Evolutionary conservation across 1,140 invertebrate genomes (phyloP).

Genomic region (Ceratosolen solmsi): DNA sequence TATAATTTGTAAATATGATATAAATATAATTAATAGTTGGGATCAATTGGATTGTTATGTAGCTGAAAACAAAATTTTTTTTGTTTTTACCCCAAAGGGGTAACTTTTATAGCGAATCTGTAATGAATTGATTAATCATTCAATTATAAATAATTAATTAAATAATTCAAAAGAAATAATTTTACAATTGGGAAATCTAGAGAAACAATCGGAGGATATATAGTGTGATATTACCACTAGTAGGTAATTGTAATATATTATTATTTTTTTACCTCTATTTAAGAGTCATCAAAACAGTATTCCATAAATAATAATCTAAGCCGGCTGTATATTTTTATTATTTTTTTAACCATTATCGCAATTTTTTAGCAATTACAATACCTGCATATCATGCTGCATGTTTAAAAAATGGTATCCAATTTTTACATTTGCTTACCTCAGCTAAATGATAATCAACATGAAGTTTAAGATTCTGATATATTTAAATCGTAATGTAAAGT

Average conservation of each 20-base stretch:
- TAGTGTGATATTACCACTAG: constrained; percentile 2
- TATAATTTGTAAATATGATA: constrained; percentile 81
- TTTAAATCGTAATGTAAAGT: constrained; percentile 77
- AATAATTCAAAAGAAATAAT: constrained; percentile 8
- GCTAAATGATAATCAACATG: constrained; percentile 69
- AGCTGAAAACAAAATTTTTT: constrained; percentile 72
- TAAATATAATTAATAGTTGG: constrained; percentile 66
- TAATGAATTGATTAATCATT: constrained; percentile 56
- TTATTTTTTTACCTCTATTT: constrained; percentile 76
- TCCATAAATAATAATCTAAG: constrained; percentile 55
- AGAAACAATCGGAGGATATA: constrained; percentile 21
- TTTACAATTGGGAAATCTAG: constrained; percentile 14
- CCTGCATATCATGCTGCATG: constrained; percentile 75
- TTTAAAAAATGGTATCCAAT: constrained; percentile 58
- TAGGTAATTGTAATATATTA: constrained; percentile 48
- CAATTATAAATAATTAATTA: constrained; percentile 11
- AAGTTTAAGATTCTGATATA: constrained; percentile 73
- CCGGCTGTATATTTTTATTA: constrained; percentile 84
- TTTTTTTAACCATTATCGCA: no score
- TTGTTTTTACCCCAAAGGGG: constrained; percentile 86
- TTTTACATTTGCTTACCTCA: constrained; percentile 56
- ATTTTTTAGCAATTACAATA: constrained; percentile 79
- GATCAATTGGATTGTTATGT: constrained; percentile 59
- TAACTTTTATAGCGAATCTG: constrained; percentile 80
- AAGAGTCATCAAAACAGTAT: constrained; percentile 56